Base-by-base conservation (phyloP, 2,888 invertebrate species). In the Operophtera brumata region DNA sequence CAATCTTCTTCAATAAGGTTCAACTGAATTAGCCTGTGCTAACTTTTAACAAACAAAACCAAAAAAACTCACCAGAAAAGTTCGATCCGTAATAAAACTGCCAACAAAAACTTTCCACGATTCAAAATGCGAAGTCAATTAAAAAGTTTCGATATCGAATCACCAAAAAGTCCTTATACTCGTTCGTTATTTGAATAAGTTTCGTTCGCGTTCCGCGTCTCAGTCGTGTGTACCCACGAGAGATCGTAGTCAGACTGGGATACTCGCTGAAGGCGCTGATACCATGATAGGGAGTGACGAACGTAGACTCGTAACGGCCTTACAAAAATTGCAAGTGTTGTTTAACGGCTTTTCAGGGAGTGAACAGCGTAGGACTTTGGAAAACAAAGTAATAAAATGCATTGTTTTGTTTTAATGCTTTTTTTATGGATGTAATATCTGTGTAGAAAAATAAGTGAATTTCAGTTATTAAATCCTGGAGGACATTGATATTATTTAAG, bases 171-270 rank as follows among this genome's bases (percentile, higher is more conserved):
- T 42, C 32, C 11, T n/a, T 37, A 30, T 36, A 44, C 43, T 35
- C 54, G 51, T 58, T 60, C 56, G 58, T 50, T 42, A 57, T 50
- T 58, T 44, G 61, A 60, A 56, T 63, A 49, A 64, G 57, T 59
- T 57, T 28, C 46, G 52, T 54, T 40, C 54, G 54, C 58, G 54
- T 58, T 34, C 28, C 43, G 43, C 52, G 46, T 32, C 26, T 26
- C 58, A 39, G 59, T 41, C 74, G 74, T 69, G 68, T 68, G 57
- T 20, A 61, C 71, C 62, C 65, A 62, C 58, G 66, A 62, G 58
- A 64, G 72, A 64, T 66, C 68, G 54, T 50, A 55, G 62, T 67
- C 61, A 66, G 69, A 74, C 74, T 74, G 74, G 56, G 45, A 49
- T 47, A 13, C 8, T 9, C 9, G 9, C 9, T 7, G 7, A 30